Evolutionary conservation across 2,888 invertebrate genomes (phyloP).

Genomic region (Acleris cristana): DNA sequence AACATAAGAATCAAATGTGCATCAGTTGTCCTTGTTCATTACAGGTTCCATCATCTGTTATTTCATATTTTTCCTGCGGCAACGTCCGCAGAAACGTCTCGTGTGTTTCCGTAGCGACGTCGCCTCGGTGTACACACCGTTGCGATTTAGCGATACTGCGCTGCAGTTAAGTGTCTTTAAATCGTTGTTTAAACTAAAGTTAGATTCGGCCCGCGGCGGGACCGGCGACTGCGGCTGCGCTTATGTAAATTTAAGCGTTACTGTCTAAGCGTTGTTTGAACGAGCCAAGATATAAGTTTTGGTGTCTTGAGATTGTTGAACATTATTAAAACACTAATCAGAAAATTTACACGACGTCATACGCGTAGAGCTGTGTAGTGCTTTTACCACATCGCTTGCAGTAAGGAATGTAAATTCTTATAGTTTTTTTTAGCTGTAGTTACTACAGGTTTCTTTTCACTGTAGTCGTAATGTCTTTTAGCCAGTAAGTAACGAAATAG

Average conservation of each 20-base stretch:
- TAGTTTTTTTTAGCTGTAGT: too few species aligned
- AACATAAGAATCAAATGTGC: too few species aligned
- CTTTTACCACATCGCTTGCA: too few species aligned
- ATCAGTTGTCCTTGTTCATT: too few species aligned
- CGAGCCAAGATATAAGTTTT: constrained; percentile 14
- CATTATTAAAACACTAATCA: constrained; percentile 13
- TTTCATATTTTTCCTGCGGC: constrained; percentile 5
- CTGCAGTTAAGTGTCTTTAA: constrained; percentile 49
- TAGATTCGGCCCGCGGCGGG: constrained; percentile 43
- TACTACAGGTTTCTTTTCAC: too few species aligned
- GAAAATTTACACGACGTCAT: too few species aligned
- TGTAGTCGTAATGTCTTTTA: too few species aligned
- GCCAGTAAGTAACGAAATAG: too few species aligned
- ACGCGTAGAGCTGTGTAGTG: too few species aligned
- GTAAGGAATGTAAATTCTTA: too few species aligned
- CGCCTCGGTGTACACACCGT: constrained; percentile 45
- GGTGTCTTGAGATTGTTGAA: constrained; percentile 21
- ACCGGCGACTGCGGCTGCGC: constrained; percentile 42
- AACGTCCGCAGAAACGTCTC: constrained; percentile 36
- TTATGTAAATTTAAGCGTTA: constrained; percentile 37
- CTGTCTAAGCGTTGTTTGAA: constrained; percentile 28
- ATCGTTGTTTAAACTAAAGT: constrained; percentile 49
- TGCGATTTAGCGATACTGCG: constrained; percentile 52
- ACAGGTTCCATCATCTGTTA: too few species aligned
- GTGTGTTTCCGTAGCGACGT: constrained; percentile 43